Conservation (phyloP, 92 coral and sea anemone species). For the Ricordea florida region DNA sequence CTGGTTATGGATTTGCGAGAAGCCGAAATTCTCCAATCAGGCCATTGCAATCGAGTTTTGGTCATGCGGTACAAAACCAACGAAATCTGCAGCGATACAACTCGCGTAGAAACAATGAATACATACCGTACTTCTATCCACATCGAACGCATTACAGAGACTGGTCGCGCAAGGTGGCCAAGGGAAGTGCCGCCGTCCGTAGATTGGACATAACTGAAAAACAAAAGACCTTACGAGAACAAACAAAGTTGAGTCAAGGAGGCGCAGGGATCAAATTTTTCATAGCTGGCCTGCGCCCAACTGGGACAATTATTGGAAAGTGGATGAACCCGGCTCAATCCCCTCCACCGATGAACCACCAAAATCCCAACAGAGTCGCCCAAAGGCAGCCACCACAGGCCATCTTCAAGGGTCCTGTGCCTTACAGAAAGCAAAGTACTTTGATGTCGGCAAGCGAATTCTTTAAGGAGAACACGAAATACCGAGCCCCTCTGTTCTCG, state of each 20-base stretch:
- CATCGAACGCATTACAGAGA: conserved; percentile 47
- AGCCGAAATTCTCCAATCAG: background rate
- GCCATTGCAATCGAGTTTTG: background rate
- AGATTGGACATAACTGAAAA: background rate
- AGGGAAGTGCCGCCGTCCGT: background rate
- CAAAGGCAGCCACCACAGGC: no score
- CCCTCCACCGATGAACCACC: background rate
- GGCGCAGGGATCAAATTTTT: conserved; percentile 24
- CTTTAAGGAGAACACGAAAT: no score
- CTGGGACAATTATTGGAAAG: background rate
- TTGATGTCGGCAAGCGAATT: no score
- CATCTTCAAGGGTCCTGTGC: no score
- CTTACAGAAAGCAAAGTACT: no score
- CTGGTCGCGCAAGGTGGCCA: conserved; percentile 62
- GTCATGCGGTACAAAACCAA: no score
- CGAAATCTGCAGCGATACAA: no score
- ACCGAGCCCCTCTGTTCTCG: background rate
- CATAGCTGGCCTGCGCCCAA: conserved; percentile 8
- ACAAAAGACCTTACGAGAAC: background rate
- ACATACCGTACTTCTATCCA: background rate
- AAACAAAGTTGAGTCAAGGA: background rate
- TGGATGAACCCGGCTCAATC: background rate
- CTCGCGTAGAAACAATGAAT: conserved; percentile 1
- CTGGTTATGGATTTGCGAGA: background rate
- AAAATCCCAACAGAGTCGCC: no score